A percentile compares a stretch with the other conserved stretches of the same genome.
Evolutionary conservation across 2,797 vertebrate genomes (phyloP).

Genomic region (Tapirus indicus): DNA sequence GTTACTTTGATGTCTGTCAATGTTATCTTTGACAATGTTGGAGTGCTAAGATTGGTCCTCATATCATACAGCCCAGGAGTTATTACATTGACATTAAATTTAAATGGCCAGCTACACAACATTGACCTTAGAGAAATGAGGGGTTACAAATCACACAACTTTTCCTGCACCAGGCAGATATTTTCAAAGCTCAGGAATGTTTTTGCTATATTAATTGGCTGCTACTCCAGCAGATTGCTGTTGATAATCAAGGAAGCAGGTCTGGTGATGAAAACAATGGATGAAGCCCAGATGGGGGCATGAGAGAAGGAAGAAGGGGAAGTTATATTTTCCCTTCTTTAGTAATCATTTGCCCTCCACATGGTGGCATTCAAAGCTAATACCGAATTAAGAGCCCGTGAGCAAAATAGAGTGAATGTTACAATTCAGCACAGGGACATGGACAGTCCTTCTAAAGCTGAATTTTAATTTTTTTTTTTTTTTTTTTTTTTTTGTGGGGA

Average conservation of each 20-base stretch:
- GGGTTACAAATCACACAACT: neutral
- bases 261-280: neutral
- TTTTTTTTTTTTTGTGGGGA: too few relatives aligned
- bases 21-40: neutral
- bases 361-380: neutral
- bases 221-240: neutral
- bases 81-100: neutral
- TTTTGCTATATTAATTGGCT: neutral
- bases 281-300: neutral
- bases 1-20: neutral
- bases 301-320: neutral
- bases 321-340: neutral
- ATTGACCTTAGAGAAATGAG: neutral
- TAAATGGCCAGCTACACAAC: neutral
- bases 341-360: neutral
- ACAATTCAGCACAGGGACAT: neutral
- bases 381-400: neutral
- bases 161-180: neutral
- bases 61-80: neutral
- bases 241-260: neutral
- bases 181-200: neutral
- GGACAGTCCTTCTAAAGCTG: neutral
- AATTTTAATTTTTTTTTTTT: too few relatives aligned
- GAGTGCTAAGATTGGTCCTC: neutral
- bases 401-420: neutral